phyloP scores from a whole-genome alignment of 2,797 vertebrate species.

The Scyliorhinus canicula region DNA sequence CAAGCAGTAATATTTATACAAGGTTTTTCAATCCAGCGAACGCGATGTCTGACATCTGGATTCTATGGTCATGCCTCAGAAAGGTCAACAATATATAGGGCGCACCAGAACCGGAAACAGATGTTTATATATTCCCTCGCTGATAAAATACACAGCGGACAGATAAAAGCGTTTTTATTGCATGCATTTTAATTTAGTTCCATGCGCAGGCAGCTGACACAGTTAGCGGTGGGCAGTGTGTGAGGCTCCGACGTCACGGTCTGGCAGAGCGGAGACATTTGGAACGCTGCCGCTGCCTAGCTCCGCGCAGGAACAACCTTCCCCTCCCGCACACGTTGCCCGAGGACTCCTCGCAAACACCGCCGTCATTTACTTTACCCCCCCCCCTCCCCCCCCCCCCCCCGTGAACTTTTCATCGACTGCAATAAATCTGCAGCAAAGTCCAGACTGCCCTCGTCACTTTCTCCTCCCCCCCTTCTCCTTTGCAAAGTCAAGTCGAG shows the following conservation, averaged over 20 bases:
- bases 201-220: background rate
- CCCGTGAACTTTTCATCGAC: background rate
- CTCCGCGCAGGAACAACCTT: background rate
- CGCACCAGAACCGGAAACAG: background rate
- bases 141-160: background rate
- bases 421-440: background rate
- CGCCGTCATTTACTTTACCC: no score
- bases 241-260: background rate
- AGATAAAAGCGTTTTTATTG: background rate
- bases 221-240: background rate
- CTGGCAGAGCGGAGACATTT: background rate
- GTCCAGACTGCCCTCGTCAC: background rate
- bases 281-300: background rate
- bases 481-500: background rate
- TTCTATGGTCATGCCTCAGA: background rate
- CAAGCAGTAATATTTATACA: conserved; percentile 32
- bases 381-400: no score
- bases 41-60: background rate
- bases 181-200: background rate
- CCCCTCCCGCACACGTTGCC: background rate
- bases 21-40: background rate
- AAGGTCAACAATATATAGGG: background rate
- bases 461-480: no score
- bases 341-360: no score
- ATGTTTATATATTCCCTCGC: background rate